These are phyloP conservation scores for Hesperia comma DNA, from an alignment of 2,888 invertebrate species.

Conservation along the genomic window DNA sequence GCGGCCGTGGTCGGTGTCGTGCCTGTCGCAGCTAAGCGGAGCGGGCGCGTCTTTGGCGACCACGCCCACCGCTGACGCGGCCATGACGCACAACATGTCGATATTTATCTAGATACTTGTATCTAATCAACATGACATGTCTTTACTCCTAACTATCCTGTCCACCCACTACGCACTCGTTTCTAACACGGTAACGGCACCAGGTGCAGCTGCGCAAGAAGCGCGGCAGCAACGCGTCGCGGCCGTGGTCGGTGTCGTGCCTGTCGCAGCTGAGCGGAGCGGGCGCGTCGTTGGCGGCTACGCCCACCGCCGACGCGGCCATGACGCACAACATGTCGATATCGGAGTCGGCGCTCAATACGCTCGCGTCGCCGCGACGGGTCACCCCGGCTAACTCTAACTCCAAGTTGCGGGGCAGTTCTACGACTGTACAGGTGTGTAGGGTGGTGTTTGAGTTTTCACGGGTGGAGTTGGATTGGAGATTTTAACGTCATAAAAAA, in stretches of 20 bases:
- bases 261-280: slow-evolving; percentile 88
- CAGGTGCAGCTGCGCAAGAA: slow-evolving; percentile 87
- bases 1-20: slow-evolving; percentile 95
- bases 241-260: slow-evolving; percentile 96
- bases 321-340: slow-evolving; percentile 89
- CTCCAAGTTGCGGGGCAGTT: slow-evolving; percentile 75
- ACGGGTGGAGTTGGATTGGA: too few relatives aligned
- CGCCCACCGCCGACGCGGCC: slow-evolving; percentile 62
- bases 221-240: slow-evolving; percentile 81
- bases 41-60: slow-evolving; percentile 73
- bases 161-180: too few relatives aligned
- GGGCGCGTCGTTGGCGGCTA: slow-evolving; percentile 71
- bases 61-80: slow-evolving; percentile 63
- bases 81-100: slow-evolving; percentile 87
- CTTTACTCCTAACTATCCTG: too few relatives aligned
- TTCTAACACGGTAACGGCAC: slow-evolving; percentile 46
- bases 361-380: slow-evolving; percentile 83
- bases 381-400: slow-evolving; percentile 74
- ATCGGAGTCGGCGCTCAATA: slow-evolving; percentile 94
- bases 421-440: slow-evolving; percentile 78
- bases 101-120: too few relatives aligned
- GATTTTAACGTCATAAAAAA: too few relatives aligned
- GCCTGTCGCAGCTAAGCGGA: slow-evolving; percentile 88
- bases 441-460: too few relatives aligned
- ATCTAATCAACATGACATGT: too few relatives aligned